A percentile compares a stretch with the other conserved stretches of the same genome.
Conservation (phyloP, 2,888 invertebrate genomes). For the Steinernema scapterisci region DNA sequence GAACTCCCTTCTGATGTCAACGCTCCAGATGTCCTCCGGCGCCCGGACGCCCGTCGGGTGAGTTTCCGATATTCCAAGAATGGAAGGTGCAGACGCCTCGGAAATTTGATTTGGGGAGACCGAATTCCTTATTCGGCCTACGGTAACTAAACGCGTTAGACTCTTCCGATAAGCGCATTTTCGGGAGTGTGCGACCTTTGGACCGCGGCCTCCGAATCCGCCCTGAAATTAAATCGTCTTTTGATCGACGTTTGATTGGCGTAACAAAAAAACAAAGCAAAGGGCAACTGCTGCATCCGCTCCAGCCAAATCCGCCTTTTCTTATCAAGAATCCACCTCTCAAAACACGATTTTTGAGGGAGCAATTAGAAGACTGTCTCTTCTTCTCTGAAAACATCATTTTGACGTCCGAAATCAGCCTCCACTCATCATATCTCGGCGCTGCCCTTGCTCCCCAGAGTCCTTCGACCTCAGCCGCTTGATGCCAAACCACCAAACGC, state of each 20-base stretch:
- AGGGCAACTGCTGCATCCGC: no score
- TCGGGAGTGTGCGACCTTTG: no score
- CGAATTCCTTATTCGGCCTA: not conserved
- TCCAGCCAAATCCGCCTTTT: no score
- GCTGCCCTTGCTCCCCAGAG: not conserved
- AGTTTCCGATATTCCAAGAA: not conserved
- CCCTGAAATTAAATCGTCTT: not conserved
- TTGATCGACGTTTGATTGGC: not conserved
- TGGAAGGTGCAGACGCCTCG: not conserved
- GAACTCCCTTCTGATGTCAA: not conserved
- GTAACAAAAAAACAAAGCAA: not conserved
- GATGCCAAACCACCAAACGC: constrained; percentile 13
- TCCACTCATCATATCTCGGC: not conserved
- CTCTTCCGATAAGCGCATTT: constrained; percentile 7
- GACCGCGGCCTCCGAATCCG: not conserved
- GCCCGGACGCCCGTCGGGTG: constrained; percentile 7
- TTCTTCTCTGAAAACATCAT: no score
- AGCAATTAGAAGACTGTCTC: no score
- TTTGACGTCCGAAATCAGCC: not conserved
- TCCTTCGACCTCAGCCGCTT: not conserved
- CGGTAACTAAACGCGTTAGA: constrained; percentile 1
- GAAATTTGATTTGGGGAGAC: not conserved
- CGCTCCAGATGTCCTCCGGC: constrained; percentile 21
- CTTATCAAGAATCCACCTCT: no score
- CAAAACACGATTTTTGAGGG: no score